Evolutionary conservation across 1,140 invertebrate species (phyloP), one percentile per base, ranked within the genome.

Genomic region (Penaeus vannamei): DNA sequence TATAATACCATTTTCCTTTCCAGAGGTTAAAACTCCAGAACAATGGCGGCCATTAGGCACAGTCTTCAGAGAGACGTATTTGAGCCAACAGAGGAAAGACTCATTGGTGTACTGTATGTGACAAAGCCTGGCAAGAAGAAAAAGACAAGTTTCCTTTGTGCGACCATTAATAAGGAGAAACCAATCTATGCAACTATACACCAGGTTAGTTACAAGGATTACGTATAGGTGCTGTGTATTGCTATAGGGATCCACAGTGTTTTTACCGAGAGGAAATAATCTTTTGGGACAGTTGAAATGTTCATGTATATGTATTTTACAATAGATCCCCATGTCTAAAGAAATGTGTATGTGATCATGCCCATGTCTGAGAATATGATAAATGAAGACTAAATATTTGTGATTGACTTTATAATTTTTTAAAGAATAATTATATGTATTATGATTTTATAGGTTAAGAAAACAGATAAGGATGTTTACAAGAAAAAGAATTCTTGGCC

Each of bases 401-500:
- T 84, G 20, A 26, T 86, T 62, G 36, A 86, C 62, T 66, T n/a
- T 53, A 90, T 84, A 69, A 62, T 77, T 89, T 46, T 76, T 83
- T 86, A 62, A 87, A 17, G 76, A 46, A 59, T n/a, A 29, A 20
- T 85, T 0, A 29, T 42, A 83, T 61, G 26, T 22, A 26, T 64
- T 53, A 8, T 46, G 81, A 53, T 82, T 17, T 93, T 93, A 90
- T 92, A 95, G 92, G 94, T 98, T 0, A 98, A 98, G 92, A 97
- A 97, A 92, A 95, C 95, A 64, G 97, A 98, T 91, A 97, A 97
- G 92, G 96, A 96, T 93, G 93, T 94, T 1, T 97, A 95, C 92
- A 98, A 98, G 92, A 96, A 96, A 91, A 97, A 98, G 93, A 94
- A 95, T 59, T 95, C 94, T 32, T 98, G 97, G 97, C 92, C 94